Conservation (phyloP, 2,113 vertebrate species). For the Aptenodytes patagonicus region DNA sequence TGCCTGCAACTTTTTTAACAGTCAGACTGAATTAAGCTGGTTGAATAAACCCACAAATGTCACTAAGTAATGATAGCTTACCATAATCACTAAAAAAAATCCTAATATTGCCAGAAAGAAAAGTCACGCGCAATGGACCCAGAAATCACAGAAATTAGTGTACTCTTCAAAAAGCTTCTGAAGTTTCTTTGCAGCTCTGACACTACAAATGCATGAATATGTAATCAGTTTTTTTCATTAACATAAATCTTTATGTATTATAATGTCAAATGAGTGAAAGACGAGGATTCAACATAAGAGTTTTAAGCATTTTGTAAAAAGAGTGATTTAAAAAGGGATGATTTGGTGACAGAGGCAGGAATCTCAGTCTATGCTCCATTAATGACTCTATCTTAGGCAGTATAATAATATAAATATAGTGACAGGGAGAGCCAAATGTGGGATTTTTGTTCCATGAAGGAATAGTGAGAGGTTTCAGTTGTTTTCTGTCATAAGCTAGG, state of each 20-base stretch:
- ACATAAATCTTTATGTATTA: constrained; percentile 22
- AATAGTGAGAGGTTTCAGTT: neutral
- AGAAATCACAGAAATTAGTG: neutral
- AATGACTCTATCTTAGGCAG: neutral
- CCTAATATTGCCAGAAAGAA: neutral
- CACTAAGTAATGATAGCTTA: neutral
- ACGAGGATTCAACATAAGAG: neutral
- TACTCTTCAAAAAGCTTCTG: neutral
- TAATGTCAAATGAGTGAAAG: neutral
- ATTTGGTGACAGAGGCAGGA: neutral
- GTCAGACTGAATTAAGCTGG: neutral
- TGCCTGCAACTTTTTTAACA: neutral
- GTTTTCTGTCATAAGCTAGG: neutral
- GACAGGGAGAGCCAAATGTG: neutral
- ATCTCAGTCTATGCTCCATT: neutral
- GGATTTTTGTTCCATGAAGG: neutral
- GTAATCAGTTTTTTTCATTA: neutral
- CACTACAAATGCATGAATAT: neutral
- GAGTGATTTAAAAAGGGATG: neutral
- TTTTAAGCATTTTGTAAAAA: neutral
- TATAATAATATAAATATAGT: neutral
- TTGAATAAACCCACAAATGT: neutral
- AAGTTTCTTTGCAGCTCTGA: neutral
- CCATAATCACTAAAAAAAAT: neutral
- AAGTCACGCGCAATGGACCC: neutral